Base-by-base conservation (phyloP, 2,888 invertebrate species). In the Chymomyza fuscimana region DNA sequence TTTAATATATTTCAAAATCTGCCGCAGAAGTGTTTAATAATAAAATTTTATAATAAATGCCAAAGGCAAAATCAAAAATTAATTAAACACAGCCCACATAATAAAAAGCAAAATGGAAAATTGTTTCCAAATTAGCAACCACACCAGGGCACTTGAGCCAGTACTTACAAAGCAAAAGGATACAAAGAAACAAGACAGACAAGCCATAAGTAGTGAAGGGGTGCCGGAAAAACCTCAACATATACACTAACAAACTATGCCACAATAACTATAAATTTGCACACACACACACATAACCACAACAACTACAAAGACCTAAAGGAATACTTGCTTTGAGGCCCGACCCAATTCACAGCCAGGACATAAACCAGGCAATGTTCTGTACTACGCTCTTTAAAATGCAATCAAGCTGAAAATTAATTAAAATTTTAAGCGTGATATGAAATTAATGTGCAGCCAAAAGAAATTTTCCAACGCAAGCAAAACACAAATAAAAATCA, bases 401-500 rank as follows among this genome's bases (percentile, higher is more conserved):
- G 90, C 89, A 90, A 90, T 90, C 90, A 90, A 90, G 90, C 87
- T 87, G 89, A 89, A 90, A 90, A 89, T 90, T 90, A 90, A 90
- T 90, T 90, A 90, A 84, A 90, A 90, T 90, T 89, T 89, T 87
- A 81, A 87, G 85, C 86, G 84, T 76, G 76, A 88, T 88, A 86
- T 87, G 81, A 86, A 87, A 86, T 85, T 87, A 88, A 86, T 88
- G 85, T 82, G 80, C 76, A 75, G 74, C 71, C 79, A 58, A 76
- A 73, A 70, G 79, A 72, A 74, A 73, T 78, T 80, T 68, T 71
- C 52, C 15, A 15, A 15, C 52, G 40, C 0, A 46, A 46, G 40
- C 12, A 46, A 46, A 46, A 46, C 2, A 46, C 40, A 46, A 46
- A 46, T 46, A 46, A 46, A 46, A 46, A 46, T 46, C 12, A 46